A percentile compares a stretch with the other conserved stretches of the same genome.
phyloP scores from a whole-genome alignment of 2,113 vertebrate species.

The Gracilinanus agilis region DNA sequence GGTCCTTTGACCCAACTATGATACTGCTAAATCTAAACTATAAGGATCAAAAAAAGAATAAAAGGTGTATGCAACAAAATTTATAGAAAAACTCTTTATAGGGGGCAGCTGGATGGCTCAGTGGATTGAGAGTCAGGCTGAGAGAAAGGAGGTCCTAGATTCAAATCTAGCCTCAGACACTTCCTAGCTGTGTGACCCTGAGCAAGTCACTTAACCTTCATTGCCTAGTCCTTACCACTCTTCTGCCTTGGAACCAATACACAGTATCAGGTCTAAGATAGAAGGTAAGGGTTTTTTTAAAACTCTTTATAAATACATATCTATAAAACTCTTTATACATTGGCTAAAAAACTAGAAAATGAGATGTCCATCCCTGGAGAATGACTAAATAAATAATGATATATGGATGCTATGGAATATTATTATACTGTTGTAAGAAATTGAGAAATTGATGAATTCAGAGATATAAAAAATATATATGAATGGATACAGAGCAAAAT shows the following conservation, averaged over 20 bases:
- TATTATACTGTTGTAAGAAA: neutral
- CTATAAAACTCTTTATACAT: too few species aligned
- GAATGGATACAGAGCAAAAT: neutral
- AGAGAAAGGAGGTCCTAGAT: too few species aligned
- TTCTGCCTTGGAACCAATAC: too few species aligned
- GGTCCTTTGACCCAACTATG: neutral
- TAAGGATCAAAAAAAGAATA: neutral
- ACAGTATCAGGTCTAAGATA: too few species aligned
- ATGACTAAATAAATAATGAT: neutral
- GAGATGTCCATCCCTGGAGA: neutral
- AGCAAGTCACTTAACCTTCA: too few species aligned
- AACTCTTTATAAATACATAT: too few species aligned
- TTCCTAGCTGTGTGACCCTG: too few species aligned
- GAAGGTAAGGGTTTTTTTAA: too few species aligned
- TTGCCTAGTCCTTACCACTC: too few species aligned
- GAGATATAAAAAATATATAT: neutral
- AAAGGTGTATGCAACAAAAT: neutral
- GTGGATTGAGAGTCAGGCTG: too few species aligned
- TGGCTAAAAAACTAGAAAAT: neutral
- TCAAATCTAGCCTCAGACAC: too few species aligned
- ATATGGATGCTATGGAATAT: neutral
- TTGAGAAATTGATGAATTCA: neutral
- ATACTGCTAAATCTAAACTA: neutral
- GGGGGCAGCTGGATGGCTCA: too few species aligned
- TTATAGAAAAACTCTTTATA: neutral